Evolutionary conservation across 2,888 invertebrate species (phyloP).

Genomic region (Erebia aethiops): DNA sequence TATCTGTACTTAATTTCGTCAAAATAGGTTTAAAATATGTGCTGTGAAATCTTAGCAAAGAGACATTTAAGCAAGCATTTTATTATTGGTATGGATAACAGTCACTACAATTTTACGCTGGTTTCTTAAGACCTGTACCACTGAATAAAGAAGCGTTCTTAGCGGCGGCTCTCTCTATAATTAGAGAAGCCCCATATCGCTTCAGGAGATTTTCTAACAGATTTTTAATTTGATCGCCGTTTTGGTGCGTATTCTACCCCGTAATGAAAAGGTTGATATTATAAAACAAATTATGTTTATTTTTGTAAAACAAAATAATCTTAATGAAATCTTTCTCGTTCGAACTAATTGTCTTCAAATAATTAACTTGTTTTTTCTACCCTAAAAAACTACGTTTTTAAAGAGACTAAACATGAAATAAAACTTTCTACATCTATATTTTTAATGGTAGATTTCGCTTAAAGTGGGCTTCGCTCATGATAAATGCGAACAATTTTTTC

Average conservation of each 20-base stretch:
- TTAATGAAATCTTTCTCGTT: too few relatives aligned
- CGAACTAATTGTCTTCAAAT: too few relatives aligned
- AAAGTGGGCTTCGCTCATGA: background rate
- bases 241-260: background rate
- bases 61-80: too few relatives aligned
- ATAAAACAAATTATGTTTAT: background rate
- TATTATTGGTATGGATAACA: too few relatives aligned
- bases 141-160: constrained; percentile 45
- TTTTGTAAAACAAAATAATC: too few relatives aligned
- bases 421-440: too few relatives aligned
- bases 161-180: constrained; percentile 59
- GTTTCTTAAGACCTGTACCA: background rate
- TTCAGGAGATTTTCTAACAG: constrained; percentile 50
- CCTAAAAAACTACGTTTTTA: too few relatives aligned
- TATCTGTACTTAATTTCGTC: too few relatives aligned
- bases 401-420: too few relatives aligned
- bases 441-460: background rate
- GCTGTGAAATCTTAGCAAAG: too few relatives aligned
- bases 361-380: too few relatives aligned
- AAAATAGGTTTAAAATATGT: too few relatives aligned
- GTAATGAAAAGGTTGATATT: background rate
- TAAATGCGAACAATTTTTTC: constrained; percentile 19
- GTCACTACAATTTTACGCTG: background rate
- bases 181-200: constrained; percentile 51
- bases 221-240: constrained; percentile 59